Percentiles rank a stretch among this genome's conserved stretches.
Evolutionary conservation across 2,888 invertebrate species (phyloP).

Genomic region (Ormia ochracea): DNA sequence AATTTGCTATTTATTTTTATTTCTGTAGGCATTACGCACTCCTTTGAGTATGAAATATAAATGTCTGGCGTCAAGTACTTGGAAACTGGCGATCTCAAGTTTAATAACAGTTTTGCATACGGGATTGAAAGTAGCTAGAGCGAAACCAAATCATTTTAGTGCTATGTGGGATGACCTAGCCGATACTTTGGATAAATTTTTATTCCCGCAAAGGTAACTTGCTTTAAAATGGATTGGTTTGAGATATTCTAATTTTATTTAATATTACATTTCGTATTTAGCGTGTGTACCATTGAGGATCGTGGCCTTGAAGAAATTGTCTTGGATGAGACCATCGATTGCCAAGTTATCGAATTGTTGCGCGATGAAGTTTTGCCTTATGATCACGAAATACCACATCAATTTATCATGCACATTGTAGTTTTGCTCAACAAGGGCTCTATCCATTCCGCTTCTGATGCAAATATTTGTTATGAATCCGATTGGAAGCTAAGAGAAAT

Average conservation of each 20-base stretch:
- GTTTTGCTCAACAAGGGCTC: slow-evolving; percentile 90
- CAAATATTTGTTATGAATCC: slow-evolving; percentile 83
- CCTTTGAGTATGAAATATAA: slow-evolving; percentile 88
- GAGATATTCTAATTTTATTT: background rate
- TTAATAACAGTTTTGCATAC: slow-evolving; percentile 87
- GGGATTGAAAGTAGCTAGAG: slow-evolving; percentile 91
- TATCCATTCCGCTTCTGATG: slow-evolving; percentile 85
- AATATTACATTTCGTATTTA: slow-evolving; percentile 62
- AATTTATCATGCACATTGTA: slow-evolving; percentile 89
- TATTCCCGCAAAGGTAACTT: slow-evolving; percentile 88
- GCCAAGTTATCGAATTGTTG: slow-evolving; percentile 87
- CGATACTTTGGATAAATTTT: slow-evolving; percentile 90
- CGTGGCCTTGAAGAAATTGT: slow-evolving; percentile 80
- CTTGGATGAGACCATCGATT: slow-evolving; percentile 87
- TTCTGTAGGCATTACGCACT: slow-evolving; percentile 80
- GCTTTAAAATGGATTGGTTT: background rate
- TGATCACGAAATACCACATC: slow-evolving; percentile 85
- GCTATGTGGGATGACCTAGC: slow-evolving; percentile 93
- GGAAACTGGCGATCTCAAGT: slow-evolving; percentile 88
- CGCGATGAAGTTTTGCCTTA: slow-evolving; percentile 89
- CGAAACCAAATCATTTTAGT: slow-evolving; percentile 84
- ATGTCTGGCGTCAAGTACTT: slow-evolving; percentile 87
- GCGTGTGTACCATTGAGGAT: slow-evolving; percentile 79
- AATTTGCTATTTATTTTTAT: background rate
- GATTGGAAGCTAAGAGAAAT: slow-evolving; percentile 92